A percentile compares a stretch with the other conserved stretches of the same genome.
phyloP scores from a whole-genome alignment of 2,888 invertebrate genomes.

The Oscheius sp. region DNA sequence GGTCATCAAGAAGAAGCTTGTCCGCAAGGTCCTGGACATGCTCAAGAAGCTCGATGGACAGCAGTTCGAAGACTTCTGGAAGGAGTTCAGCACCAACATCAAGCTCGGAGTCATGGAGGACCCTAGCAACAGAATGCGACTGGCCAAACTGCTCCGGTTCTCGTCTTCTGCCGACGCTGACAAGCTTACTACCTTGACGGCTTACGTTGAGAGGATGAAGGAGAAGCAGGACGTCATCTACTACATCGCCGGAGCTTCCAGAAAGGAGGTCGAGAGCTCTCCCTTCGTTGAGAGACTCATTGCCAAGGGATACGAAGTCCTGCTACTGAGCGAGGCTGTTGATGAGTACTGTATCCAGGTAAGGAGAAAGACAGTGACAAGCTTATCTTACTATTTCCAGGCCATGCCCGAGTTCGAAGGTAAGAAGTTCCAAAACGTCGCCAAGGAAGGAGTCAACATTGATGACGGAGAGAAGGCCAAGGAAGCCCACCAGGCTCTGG shows the following conservation, averaged over 20 bases:
- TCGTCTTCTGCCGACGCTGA: slow-evolving; percentile 79
- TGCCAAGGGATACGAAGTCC: slow-evolving; percentile 88
- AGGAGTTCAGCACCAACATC: slow-evolving; percentile 97
- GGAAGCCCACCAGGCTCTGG: slow-evolving; percentile 82
- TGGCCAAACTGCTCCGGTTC: slow-evolving; percentile 88
- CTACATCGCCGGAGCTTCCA: slow-evolving; percentile 91
- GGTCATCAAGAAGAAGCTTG: slow-evolving; percentile 97
- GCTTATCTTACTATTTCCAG: slow-evolving; percentile 75
- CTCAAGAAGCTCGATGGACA: slow-evolving; percentile 92
- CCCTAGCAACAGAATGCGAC: slow-evolving; percentile 91
- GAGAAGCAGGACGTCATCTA: slow-evolving; percentile 92
- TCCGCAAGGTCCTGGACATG: slow-evolving; percentile 84
- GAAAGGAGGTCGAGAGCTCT: slow-evolving; percentile 83
- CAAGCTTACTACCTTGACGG: slow-evolving; percentile 82
- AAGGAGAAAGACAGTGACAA: no score
- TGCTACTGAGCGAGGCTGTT: slow-evolving; percentile 93
- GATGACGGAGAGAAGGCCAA: slow-evolving; percentile 76
- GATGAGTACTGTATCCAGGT: slow-evolving; percentile 90
- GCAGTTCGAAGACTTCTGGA: slow-evolving; percentile 94
- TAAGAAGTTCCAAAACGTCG: slow-evolving; percentile 98
- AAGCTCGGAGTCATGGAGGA: slow-evolving; percentile 98
- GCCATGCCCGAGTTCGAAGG: slow-evolving; percentile 97
- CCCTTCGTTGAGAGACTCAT: slow-evolving; percentile 95
- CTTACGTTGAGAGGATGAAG: slow-evolving; percentile 95
- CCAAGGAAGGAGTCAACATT: slow-evolving; percentile 84